Conservation (phyloP, 2,888 invertebrate species). For the Harpagoxenus sublaevis region DNA sequence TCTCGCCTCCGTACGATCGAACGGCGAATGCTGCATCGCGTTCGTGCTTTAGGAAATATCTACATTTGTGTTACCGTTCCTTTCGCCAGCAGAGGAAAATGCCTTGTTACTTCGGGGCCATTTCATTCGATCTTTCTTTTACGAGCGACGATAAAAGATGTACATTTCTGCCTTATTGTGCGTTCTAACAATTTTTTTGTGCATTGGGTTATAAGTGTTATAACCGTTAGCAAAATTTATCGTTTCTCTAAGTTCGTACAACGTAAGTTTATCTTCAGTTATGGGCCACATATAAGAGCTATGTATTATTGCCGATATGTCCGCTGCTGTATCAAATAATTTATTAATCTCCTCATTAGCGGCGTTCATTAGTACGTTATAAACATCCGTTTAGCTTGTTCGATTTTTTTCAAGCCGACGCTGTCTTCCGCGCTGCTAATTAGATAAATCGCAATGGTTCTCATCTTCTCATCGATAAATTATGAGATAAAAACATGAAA, state of each 20-base stretch:
- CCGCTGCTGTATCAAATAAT: neutral
- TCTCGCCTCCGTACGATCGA: conserved; percentile 29
- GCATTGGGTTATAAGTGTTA: neutral
- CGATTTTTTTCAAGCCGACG: neutral
- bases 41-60: conserved; percentile 48
- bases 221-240: conserved; percentile 23
- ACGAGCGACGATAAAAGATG: conserved; percentile 44
- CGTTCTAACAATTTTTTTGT: conserved; percentile 5
- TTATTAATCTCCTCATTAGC: conserved; percentile 30
- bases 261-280: neutral
- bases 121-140: conserved; percentile 35
- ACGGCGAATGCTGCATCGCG: conserved; percentile 44
- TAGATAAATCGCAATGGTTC: conserved; percentile 28
- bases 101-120: conserved; percentile 26
- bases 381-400: neutral
- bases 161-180: conserved; percentile 19
- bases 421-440: neutral
- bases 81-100: conserved; percentile 10
- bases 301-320: neutral
- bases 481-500: conserved; percentile 10
- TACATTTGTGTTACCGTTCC: neutral
- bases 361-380: neutral
- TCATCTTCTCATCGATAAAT: neutral
- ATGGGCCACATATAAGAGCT: neutral
- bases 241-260: neutral